Conservation (phyloP, 2,113 vertebrate genomes). For the Fukomys damarensis region DNA sequence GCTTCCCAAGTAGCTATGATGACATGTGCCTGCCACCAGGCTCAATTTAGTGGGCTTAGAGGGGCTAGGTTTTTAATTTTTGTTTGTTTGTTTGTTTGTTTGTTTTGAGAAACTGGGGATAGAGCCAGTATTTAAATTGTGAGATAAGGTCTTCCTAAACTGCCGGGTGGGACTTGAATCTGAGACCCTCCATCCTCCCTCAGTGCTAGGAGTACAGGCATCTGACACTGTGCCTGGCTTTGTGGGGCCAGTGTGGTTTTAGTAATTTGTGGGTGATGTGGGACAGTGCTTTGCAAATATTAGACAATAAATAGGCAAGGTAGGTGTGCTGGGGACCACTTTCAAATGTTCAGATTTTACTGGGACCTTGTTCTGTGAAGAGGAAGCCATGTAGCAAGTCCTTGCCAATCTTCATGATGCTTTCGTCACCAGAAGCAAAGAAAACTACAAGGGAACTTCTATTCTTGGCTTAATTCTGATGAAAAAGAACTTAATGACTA, state of each 20-base stretch:
- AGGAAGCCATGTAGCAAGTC: not conserved
- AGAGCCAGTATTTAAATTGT: not conserved
- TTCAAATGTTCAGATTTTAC: not conserved
- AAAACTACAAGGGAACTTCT: constrained; percentile 37
- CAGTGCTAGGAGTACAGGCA: not conserved
- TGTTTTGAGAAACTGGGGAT: not conserved
- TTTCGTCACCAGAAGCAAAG: not conserved
- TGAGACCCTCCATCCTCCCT: not conserved
- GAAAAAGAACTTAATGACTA: constrained; percentile 10
- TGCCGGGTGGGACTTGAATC: not conserved
- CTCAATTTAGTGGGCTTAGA: not conserved
- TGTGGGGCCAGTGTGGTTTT: not conserved
- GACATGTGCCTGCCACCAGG: not conserved
- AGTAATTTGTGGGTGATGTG: not conserved
- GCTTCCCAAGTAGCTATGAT: not conserved
- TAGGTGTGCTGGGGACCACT: not conserved
- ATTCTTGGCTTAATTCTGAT: constrained; percentile 54
- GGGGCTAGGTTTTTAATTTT: not conserved
- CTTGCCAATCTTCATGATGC: not conserved
- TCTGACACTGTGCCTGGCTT: not conserved
- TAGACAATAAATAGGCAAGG: not conserved
- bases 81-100: not conserved
- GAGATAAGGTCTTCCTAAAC: not conserved
- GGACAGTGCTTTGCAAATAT: not conserved
- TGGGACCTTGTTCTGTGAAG: not conserved